Conservation (phyloP, 2,113 vertebrate genomes). For the Proterorhinus semilunaris region DNA sequence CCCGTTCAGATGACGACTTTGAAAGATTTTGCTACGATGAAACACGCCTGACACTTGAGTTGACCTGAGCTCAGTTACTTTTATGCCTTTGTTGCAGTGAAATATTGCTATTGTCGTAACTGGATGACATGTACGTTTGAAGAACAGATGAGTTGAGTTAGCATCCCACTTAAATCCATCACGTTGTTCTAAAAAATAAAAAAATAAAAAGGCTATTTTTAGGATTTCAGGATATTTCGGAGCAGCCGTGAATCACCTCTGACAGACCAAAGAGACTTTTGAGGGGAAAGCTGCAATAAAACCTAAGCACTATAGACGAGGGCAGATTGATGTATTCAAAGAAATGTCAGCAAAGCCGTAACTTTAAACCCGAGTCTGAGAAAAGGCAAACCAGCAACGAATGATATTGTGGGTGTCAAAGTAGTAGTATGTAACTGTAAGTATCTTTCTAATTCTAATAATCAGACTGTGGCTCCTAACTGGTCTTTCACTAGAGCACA, state of each 20-base stretch:
- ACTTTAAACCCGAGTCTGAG: background rate
- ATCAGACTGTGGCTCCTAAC: no score
- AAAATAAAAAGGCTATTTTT: conserved; percentile 9
- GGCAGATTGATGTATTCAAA: background rate
- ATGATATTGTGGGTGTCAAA: no score
- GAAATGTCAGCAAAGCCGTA: background rate
- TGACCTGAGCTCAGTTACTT: no score
- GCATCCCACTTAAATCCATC: conserved; percentile 32
- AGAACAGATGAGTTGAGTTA: background rate
- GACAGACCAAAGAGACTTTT: conserved; percentile 16
- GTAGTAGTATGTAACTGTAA: no score
- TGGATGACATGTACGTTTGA: background rate
- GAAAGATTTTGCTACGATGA: no score
- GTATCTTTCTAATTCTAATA: no score
- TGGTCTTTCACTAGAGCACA: no score
- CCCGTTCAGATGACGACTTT: no score
- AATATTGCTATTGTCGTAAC: background rate
- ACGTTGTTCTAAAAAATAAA: background rate
- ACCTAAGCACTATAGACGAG: background rate
- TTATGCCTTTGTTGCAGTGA: background rate
- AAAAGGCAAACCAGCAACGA: no score
- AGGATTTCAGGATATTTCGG: background rate
- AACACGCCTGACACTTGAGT: no score
- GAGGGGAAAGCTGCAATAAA: background rate
- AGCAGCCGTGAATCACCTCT: conserved; percentile 21